A percentile compares a stretch with the other conserved stretches of the same genome.
Evolutionary conservation across 2,797 vertebrate genomes (phyloP).

Genomic region (Parauchenoglanis ngamensis): DNA sequence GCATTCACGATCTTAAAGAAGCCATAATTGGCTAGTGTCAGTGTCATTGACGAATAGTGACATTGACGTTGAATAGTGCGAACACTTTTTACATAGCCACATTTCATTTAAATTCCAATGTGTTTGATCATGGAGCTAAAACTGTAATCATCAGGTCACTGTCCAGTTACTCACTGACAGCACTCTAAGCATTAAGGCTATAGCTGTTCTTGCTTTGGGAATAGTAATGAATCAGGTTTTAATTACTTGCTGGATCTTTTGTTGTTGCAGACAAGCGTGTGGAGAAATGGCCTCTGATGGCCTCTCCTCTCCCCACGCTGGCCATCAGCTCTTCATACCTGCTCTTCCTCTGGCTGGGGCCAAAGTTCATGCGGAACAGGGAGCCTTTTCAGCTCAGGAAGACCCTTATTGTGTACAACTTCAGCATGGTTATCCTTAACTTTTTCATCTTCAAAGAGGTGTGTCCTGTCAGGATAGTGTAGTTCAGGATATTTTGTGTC

Average conservation of each 20-base stretch:
- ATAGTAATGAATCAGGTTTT: not conserved
- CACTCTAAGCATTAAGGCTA: not conserved
- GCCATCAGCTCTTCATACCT: conserved; percentile 94
- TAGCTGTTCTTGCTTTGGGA: conserved; percentile 1
- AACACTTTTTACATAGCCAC: not conserved
- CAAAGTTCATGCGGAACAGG: conserved; percentile 94
- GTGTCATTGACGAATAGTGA: not conserved
- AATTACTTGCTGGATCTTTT: not conserved
- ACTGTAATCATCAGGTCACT: not conserved
- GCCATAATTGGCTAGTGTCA: not conserved
- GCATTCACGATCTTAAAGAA: not conserved
- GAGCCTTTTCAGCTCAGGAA: conserved; percentile 94
- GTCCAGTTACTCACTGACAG: not conserved
- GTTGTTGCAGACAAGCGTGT: conserved; percentile 89
- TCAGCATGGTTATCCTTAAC: conserved; percentile 98
- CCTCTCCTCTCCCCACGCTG: conserved; percentile 90
- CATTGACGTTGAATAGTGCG: too few relatives aligned
- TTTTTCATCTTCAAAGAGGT: conserved; percentile 99
- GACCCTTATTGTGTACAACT: conserved; percentile 94
- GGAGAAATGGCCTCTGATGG: conserved; percentile 96
- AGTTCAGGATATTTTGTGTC: not conserved
- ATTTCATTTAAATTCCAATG: not conserved
- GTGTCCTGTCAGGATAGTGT: conserved; percentile 24
- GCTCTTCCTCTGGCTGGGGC: conserved; percentile 95
- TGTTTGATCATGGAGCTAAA: not conserved